Evolutionary conservation across 2,888 invertebrate genomes (phyloP), one percentile per base, ranked within the genome.

Genomic region (Sminthurinus aureus): DNA sequence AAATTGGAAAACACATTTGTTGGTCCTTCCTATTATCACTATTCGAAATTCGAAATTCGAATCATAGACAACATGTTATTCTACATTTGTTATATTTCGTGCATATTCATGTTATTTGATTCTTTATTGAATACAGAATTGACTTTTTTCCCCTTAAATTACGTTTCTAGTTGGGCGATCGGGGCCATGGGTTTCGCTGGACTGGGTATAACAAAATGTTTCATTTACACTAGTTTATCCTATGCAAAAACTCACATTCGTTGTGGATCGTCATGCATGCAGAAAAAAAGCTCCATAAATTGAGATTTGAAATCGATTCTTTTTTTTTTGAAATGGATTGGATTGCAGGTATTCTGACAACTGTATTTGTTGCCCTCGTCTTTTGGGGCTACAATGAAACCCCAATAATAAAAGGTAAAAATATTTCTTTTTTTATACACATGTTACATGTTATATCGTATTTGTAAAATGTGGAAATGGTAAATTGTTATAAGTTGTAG

Each of bases 361-460:
- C 92, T 0, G 84, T 90, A 8, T 90, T 91, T 84, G 91, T 92
- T 9, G 90, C 90, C 0, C 88, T 90, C 12, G 90, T 92, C 11
- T 92, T 92, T 89, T 91, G 91, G 90, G 89, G 89, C 18, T 91
- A 92, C 89, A 90, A 91, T 78, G 90, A 91, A 64, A 93, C 93
- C 0, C 92, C 92, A 0, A 91, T 93, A 80, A 92, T 93, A 85
- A 87, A 87, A 81, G 38, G 38, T 38, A 38, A 38, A 38, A 1
- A 38, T 38, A 4, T 38, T 38, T 38, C 3, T 38, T 38, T 38
- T 38, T 38, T 38, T 38, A 4, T 38, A 6, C 38, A 38, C 6
- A 1, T 6, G 38, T 38, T 38, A 38, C 6, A 4, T 38, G 3
- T 38, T 38, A 38, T 38, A 38, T 38, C 38, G 1, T 38, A 4